Conservation (phyloP, 2,113 vertebrate species). For the Scortum barcoo region DNA sequence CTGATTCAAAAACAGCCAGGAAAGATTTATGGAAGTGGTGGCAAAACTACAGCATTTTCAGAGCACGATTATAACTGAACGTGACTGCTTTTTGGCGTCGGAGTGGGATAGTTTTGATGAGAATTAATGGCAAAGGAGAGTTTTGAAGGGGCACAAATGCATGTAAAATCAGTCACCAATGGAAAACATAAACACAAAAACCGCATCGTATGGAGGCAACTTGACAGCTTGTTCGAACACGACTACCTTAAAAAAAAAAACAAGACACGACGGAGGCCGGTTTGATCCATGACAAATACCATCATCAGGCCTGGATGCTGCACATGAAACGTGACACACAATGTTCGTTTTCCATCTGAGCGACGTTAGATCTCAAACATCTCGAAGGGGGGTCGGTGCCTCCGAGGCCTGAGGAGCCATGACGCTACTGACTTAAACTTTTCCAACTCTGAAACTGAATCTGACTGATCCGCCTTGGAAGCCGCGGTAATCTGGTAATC, state of each 20-base stretch:
- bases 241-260: background rate
- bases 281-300: constrained; percentile 8
- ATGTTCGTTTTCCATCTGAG: constrained; percentile 42
- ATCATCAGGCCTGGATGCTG: background rate
- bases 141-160: constrained; percentile 30
- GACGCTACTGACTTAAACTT: constrained; percentile 61
- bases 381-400: background rate
- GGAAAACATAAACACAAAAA: constrained; percentile 34
- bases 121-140: constrained; percentile 31
- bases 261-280: background rate
- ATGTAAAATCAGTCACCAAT: constrained; percentile 16
- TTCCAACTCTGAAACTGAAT: constrained; percentile 67
- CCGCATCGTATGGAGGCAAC: constrained; percentile 12
- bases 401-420: constrained; percentile 23
- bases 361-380: constrained; percentile 26
- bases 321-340: constrained; percentile 30
- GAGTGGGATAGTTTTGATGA: constrained; percentile 26
- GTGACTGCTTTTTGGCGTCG: constrained; percentile 46
- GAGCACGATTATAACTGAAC: constrained; percentile 37
- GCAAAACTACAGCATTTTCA: constrained; percentile 46
- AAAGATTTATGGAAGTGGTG: constrained; percentile 57
- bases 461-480: constrained; percentile 51
- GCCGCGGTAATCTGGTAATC: constrained; percentile 67
- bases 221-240: constrained; percentile 24
- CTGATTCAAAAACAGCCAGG: constrained; percentile 24